Conservation (phyloP, 2,888 invertebrate genomes). For the Melanchra persicariae region DNA sequence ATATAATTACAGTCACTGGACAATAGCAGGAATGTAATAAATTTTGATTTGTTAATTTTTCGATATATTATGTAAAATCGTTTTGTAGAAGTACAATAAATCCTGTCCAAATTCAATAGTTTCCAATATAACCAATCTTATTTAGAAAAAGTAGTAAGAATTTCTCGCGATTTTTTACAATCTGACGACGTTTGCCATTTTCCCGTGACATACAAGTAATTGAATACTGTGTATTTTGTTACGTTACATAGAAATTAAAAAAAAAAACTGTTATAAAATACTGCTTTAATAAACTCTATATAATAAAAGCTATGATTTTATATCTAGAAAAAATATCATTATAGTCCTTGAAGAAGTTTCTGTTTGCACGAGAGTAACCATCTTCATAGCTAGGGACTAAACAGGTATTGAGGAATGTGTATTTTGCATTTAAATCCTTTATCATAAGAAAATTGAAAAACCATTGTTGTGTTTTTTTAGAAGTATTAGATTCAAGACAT, state of each 20-base stretch:
- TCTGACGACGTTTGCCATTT: too few relatives aligned
- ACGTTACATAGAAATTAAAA: not conserved
- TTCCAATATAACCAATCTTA: too few relatives aligned
- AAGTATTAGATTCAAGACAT: conserved; percentile 68
- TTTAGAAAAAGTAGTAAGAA: too few relatives aligned
- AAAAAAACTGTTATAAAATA: not conserved
- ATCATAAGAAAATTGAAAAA: conserved; percentile 72
- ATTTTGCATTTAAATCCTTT: conserved; percentile 73
- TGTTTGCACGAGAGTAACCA: not conserved
- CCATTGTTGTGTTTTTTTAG: conserved; percentile 72
- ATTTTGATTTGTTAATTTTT: too few relatives aligned
- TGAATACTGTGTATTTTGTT: not conserved
- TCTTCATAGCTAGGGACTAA: conserved; percentile 45
- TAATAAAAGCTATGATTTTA: not conserved
- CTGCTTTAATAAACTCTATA: not conserved
- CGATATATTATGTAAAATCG: too few relatives aligned
- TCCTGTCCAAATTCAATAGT: too few relatives aligned
- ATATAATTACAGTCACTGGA: too few relatives aligned
- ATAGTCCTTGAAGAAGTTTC: not conserved
- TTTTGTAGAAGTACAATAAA: too few relatives aligned
- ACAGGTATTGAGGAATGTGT: conserved; percentile 73
- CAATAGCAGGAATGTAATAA: too few relatives aligned
- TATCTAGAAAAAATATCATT: not conserved
- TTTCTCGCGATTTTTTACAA: too few relatives aligned
- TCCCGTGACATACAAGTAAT: too few relatives aligned